Evolutionary conservation across 35 echinoderm and acorn worm genomes (phyloP).

Genomic region (Stichopus chloronotus): DNA sequence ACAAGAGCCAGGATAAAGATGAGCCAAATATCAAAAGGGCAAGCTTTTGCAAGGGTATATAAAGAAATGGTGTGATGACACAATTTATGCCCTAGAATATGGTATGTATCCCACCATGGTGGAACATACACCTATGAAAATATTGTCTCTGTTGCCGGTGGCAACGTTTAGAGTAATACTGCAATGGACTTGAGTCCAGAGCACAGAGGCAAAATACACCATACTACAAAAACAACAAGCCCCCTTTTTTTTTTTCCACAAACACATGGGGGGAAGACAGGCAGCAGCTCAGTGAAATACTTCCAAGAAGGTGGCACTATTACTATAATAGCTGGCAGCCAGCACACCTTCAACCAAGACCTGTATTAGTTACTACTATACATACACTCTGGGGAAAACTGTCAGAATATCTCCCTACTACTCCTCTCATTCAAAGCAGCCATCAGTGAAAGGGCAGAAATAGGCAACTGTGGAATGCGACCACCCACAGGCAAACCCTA

Average conservation of each 20-base stretch:
- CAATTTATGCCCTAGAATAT: background rate
- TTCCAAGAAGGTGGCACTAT: too few relatives aligned
- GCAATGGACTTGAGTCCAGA: background rate
- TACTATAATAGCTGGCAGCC: too few relatives aligned
- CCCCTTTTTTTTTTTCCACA: background rate
- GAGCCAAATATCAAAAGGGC: too few relatives aligned
- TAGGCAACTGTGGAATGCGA: slow-evolving; percentile 29
- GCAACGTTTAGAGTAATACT: slow-evolving; percentile 20
- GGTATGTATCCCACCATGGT: background rate
- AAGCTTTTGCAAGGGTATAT: background rate
- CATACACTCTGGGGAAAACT: too few relatives aligned
- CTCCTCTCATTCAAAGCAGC: background rate
- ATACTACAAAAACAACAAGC: slow-evolving; percentile 15
- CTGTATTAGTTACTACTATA: too few relatives aligned
- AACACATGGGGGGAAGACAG: background rate
- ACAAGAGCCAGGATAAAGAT: too few relatives aligned
- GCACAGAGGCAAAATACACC: background rate
- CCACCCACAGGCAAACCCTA: slow-evolving; percentile 43
- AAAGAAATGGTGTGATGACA: background rate
- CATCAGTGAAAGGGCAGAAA: background rate
- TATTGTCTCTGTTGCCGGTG: slow-evolving; percentile 25
- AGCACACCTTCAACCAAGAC: too few relatives aligned
- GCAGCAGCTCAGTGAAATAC: background rate
- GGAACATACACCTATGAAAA: slow-evolving; percentile 39
- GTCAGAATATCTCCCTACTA: too few relatives aligned